These are phyloP conservation scores for Drosophila robusta DNA, from an alignment of 2,888 invertebrate species.

Conservation along the genomic window DNA sequence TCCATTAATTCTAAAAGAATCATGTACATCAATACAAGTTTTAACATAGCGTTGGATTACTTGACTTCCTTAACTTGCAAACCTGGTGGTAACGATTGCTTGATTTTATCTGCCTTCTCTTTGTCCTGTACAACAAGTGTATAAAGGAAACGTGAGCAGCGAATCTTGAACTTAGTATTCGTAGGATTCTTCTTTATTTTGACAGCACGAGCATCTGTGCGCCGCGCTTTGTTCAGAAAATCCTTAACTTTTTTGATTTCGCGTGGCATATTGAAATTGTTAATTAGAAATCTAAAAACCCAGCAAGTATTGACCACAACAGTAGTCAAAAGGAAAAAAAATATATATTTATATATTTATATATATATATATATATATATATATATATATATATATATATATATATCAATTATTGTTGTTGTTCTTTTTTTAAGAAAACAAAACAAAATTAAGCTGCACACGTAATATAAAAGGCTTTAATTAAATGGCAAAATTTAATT, in stretches of 20 bases:
- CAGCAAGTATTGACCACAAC: conserved; percentile 42
- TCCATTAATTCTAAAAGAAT: not conserved
- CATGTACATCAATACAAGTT: conserved; percentile 17
- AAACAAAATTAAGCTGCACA: not conserved
- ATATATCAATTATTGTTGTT: too few species aligned
- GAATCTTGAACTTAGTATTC: conserved; percentile 99
- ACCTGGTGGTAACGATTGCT: conserved; percentile 99
- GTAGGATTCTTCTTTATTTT: conserved; percentile 99
- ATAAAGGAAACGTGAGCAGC: conserved; percentile 98
- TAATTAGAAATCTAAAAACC: conserved; percentile 48
- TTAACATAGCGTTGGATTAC: conserved; percentile 82
- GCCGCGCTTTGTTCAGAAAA: conserved; percentile 97
- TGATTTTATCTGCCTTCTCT: conserved; percentile 99
- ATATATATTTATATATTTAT: too few species aligned
- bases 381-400: too few species aligned
- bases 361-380: too few species aligned
- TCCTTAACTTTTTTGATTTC: conserved; percentile 99
- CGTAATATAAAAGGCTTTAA: not conserved
- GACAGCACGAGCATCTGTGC: conserved; percentile 97
- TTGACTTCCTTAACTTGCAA: conserved; percentile 97
- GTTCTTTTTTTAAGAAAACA: too few species aligned
- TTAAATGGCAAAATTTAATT: not conserved
- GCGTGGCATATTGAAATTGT: conserved; percentile 89
- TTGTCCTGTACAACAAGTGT: conserved; percentile 99
- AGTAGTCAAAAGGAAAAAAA: conserved; percentile 77